Conservation (phyloP, 2,113 vertebrate genomes). For the Oophaga pumilio region DNA sequence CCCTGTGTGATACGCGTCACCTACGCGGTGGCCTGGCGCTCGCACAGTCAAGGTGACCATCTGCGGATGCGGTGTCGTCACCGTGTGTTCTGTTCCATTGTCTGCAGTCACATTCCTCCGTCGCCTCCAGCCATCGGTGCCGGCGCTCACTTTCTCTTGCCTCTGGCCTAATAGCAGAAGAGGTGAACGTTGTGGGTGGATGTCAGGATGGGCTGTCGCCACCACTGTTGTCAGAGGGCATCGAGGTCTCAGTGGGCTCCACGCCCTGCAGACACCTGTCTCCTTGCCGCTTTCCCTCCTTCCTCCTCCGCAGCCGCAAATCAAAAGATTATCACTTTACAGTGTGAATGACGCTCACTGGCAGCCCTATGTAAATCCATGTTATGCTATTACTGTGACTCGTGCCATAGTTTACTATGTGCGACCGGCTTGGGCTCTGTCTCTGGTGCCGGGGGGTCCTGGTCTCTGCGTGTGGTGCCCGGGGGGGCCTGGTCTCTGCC, state of each 20-base stretch:
- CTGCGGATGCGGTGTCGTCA: not conserved
- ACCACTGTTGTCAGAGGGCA: not conserved
- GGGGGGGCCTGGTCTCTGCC: too few relatives aligned
- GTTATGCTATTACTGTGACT: not conserved
- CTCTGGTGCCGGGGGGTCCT: too few relatives aligned
- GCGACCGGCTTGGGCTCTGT: not conserved
- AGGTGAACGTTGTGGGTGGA: not conserved
- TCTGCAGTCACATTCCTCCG: slow-evolving; percentile 16
- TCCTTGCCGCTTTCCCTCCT: not conserved
- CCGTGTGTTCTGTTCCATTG: slow-evolving; percentile 4
- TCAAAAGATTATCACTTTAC: not conserved
- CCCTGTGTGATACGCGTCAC: not conserved
- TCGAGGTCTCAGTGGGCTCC: not conserved
- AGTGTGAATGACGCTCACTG: too few relatives aligned
- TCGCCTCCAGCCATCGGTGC: slow-evolving; percentile 27
- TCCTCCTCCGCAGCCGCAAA: not conserved
- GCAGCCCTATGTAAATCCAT: not conserved
- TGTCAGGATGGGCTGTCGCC: not conserved
- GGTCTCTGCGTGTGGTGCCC: too few relatives aligned
- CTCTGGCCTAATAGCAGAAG: slow-evolving; percentile 10
- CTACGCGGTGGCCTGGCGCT: not conserved
- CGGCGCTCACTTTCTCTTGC: slow-evolving; percentile 23
- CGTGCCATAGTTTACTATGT: not conserved
- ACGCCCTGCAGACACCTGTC: slow-evolving; percentile 12
- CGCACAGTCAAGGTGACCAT: slow-evolving; percentile 10